A percentile compares a stretch with the other conserved stretches of the same genome.
Evolutionary conservation across 2,113 vertebrate genomes (phyloP).

Genomic region (Mellivora capensis): DNA sequence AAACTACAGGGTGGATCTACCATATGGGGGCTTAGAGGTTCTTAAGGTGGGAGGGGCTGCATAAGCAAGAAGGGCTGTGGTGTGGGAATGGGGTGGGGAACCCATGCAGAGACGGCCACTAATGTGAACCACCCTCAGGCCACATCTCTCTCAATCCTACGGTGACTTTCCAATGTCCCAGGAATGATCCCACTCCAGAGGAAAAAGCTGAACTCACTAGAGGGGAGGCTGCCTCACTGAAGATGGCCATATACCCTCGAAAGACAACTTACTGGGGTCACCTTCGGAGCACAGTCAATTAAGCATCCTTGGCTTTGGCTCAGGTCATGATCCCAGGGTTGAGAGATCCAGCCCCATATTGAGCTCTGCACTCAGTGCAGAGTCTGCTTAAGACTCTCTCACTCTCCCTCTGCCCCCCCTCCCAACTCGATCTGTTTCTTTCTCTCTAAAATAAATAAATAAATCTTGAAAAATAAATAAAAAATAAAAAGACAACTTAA

Average conservation of each 20-base stretch:
- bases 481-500: not conserved
- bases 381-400: not conserved
- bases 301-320: not conserved
- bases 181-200: not conserved
- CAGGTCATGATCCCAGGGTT: not conserved
- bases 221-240: not conserved
- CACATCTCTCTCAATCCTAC: not conserved
- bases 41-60: not conserved
- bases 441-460: not conserved
- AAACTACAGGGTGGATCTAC: not conserved
- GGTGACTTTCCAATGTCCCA: not conserved
- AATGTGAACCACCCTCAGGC: not conserved
- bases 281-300: not conserved
- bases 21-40: rapidly evolving
- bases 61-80: no score
- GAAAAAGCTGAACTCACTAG: not conserved
- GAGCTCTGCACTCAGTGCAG: not conserved
- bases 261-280: not conserved
- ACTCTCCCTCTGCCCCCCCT: not conserved
- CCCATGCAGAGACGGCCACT: rapidly evolving
- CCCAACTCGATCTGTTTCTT: not conserved
- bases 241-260: not conserved
- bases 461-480: not conserved
- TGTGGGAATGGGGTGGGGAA: not conserved
- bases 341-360: not conserved